phyloP scores from a whole-genome alignment of 92 coral and sea anemone species.

The Ricordea florida region DNA sequence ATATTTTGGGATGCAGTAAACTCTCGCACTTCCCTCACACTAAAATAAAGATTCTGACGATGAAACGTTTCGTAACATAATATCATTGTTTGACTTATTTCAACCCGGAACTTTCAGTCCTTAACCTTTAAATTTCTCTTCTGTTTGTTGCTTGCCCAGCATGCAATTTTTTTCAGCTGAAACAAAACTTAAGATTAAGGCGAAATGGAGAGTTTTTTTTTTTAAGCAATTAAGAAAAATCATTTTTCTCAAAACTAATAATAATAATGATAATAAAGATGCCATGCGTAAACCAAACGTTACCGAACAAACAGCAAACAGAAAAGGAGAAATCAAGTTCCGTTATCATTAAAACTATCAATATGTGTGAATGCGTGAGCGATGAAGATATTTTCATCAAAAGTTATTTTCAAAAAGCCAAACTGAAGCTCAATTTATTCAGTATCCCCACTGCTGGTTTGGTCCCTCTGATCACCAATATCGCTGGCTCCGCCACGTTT shows the following conservation, averaged over 20 bases:
- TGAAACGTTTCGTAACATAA: not conserved
- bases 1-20: too few species aligned
- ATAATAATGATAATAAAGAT: too few species aligned
- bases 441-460: conserved; percentile 22
- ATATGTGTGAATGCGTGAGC: too few species aligned
- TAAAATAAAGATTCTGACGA: not conserved
- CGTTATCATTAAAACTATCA: too few species aligned
- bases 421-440: too few species aligned
- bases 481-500: conserved; percentile 4
- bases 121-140: too few species aligned
- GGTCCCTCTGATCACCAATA: conserved; percentile 8
- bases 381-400: not conserved
- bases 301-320: conserved; percentile 42
- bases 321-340: too few species aligned
- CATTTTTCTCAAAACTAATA: too few species aligned
- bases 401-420: not conserved
- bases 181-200: not conserved
- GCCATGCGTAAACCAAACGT: too few species aligned
- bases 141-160: conserved; percentile 6
- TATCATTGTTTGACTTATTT: not conserved
- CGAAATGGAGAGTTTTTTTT: too few species aligned
- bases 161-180: not conserved
- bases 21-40: not conserved
- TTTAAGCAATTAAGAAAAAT: too few species aligned
- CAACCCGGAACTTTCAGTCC: too few species aligned